Conservation (phyloP, 2,888 invertebrate genomes). For the Andrena trimmerana region DNA sequence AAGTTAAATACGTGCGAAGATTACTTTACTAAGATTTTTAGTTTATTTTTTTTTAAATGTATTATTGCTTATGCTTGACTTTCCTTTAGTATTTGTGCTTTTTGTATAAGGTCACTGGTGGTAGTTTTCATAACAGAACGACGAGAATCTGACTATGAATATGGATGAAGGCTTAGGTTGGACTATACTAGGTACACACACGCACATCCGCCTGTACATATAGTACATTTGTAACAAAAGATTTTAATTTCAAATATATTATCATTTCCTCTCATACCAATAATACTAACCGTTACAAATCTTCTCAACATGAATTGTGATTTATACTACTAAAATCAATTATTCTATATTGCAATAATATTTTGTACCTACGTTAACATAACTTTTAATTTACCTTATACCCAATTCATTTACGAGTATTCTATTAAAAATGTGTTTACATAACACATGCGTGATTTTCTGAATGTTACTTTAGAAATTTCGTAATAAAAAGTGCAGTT, state of each 20-base stretch:
- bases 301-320: background rate
- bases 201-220: slow-evolving; percentile 46
- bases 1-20: slow-evolving; percentile 67
- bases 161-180: slow-evolving; percentile 63
- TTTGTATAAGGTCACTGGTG: slow-evolving; percentile 60
- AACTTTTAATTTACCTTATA: background rate
- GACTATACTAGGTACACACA: slow-evolving; percentile 60
- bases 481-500: background rate
- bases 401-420: background rate
- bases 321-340: background rate
- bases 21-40: slow-evolving; percentile 25
- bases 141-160: slow-evolving; percentile 58
- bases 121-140: slow-evolving; percentile 59
- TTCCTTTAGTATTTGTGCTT: slow-evolving; percentile 55
- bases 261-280: background rate
- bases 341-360: slow-evolving; percentile 7
- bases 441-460: background rate
- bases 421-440: slow-evolving; percentile 5
- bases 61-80: slow-evolving; percentile 57
- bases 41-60: slow-evolving; percentile 50
- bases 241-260: slow-evolving; percentile 16
- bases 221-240: slow-evolving; percentile 30
- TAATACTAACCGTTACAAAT: slow-evolving; percentile 21
- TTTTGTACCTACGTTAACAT: slow-evolving; percentile 2
- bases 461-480: background rate